These are phyloP conservation scores for Hylaeus volcanicus DNA, from an alignment of 1,140 invertebrate species.

Conservation along the genomic window DNA sequence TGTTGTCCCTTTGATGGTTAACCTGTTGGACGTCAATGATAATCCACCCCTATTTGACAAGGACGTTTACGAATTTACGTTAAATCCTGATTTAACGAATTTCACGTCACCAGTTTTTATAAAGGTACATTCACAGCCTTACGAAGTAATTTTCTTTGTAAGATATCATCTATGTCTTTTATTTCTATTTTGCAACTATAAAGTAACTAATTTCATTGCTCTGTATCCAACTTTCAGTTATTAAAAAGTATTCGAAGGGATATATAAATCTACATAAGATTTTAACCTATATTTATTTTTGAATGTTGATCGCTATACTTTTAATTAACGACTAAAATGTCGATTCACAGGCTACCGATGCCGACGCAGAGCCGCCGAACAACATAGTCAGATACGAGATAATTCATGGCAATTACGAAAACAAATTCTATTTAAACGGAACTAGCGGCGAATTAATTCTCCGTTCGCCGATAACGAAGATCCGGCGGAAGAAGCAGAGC, in stretches of 20 bases:
- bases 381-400: conserved; percentile 93
- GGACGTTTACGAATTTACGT: conserved; percentile 89
- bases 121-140: conserved; percentile 76
- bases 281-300: too few relatives aligned
- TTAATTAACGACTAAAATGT: not conserved
- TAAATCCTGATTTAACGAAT: conserved; percentile 86
- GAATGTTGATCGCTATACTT: not conserved
- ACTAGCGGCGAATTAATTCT: conserved; percentile 86
- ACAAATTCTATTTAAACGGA: conserved; percentile 89
- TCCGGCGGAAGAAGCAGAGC: conserved; percentile 68
- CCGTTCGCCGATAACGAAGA: conserved; percentile 80
- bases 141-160: too few relatives aligned
- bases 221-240: too few relatives aligned
- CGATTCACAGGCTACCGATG: conserved; percentile 85
- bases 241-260: too few relatives aligned
- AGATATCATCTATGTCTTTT: too few relatives aligned
- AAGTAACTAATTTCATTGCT: too few relatives aligned
- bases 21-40: conserved; percentile 92
- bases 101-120: conserved; percentile 88
- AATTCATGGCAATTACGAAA: conserved; percentile 88
- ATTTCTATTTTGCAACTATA: too few relatives aligned
- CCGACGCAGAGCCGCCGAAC: conserved; percentile 91
- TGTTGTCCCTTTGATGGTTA: conserved; percentile 86
- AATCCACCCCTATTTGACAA: conserved; percentile 91
- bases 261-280: too few relatives aligned